Evolutionary conservation across 92 coral and sea anemone species (phyloP).

Genomic region (Siderastrea radians): DNA sequence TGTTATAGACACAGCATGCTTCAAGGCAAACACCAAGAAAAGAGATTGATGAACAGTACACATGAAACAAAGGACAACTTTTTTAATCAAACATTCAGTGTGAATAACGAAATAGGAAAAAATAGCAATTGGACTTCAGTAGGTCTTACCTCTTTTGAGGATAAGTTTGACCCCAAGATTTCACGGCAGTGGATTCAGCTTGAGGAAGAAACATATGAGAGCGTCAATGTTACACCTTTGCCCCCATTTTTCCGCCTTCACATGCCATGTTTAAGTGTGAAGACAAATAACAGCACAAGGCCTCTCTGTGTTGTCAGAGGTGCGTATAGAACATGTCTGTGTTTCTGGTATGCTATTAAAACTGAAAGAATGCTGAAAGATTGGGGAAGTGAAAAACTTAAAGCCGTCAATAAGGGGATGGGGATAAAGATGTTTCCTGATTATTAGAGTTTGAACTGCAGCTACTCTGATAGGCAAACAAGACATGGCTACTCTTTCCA

Average conservation of each 20-base stretch:
- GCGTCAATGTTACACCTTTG: constrained; percentile 82
- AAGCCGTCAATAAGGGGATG: too few relatives aligned
- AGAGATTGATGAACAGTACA: constrained; percentile 36
- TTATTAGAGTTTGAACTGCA: too few relatives aligned
- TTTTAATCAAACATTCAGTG: constrained; percentile 64
- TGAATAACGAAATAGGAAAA: constrained; percentile 38
- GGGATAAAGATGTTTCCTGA: too few relatives aligned
- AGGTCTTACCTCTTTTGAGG: constrained; percentile 88
- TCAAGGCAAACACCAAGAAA: constrained; percentile 40
- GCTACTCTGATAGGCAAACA: too few relatives aligned
- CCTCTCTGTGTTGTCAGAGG: constrained; percentile 93
- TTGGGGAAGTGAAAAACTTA: too few relatives aligned
- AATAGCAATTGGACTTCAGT: constrained; percentile 51
- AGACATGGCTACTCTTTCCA: too few relatives aligned
- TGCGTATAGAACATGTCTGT: constrained; percentile 13
- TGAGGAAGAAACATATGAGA: constrained; percentile 83
- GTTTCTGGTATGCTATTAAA: too few relatives aligned
- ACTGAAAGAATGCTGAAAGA: too few relatives aligned
- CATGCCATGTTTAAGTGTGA: constrained; percentile 81
- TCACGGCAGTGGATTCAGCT: constrained; percentile 82
- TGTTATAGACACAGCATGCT: constrained; percentile 64
- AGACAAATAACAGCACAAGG: constrained; percentile 79
- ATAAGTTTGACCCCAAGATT: constrained; percentile 66
- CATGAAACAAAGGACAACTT: constrained; percentile 64
- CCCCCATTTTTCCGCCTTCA: constrained; percentile 90